Base-by-base conservation (phyloP, 2,888 invertebrate genomes). In the Drosophila hamatofila region DNA sequence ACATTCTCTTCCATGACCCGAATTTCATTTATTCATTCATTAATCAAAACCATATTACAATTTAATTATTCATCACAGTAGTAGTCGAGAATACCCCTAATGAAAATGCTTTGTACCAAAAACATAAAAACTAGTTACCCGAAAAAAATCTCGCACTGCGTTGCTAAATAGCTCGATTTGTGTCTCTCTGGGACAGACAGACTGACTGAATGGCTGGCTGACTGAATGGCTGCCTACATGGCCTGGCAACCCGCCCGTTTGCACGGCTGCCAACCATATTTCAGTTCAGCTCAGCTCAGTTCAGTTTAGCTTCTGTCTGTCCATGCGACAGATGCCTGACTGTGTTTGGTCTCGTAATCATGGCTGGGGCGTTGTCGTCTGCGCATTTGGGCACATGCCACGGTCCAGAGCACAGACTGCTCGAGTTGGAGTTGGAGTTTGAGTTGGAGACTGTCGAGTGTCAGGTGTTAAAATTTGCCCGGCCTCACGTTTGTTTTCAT, bases 381-480 rank as follows among this genome's bases (percentile, higher is more conserved):
- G 51, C 46, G 64, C 21, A 55, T 80, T 73, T 77, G 63, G 83
- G 70, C 74, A 72, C 87, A 72, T 62, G 65, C 58, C 78, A 65
- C 52, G 85, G 75, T 80, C 80, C 80, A 83, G 52, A 58, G 70
- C 72, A 72, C 75, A 67, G 52, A 57, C 58, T 51, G 59, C 2
- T 16, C 6, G 42, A 42, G 41, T 59, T 49, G 33, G 56, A 59
- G 49, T 27, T n/a, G n/a, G 33, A 18, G 51, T 64, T 49, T 27
- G 56, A 59, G 42, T 64, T 21, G n/a, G 51, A 21, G 52, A 41
- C 41, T 37, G 46, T 39, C 33, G 63, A 57, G 51, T 81, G 77
- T 77, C 88, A 84, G 84, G 84, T 84, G 84, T 87, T 84, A 49
- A 87, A 87, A 84, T 87, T 84, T 78, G 83, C 65, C 71, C 75